Percentiles rank a stretch among this genome's conserved stretches.
Evolutionary conservation across 2,888 invertebrate genomes (phyloP).

Genomic region (Tachina grossa): DNA sequence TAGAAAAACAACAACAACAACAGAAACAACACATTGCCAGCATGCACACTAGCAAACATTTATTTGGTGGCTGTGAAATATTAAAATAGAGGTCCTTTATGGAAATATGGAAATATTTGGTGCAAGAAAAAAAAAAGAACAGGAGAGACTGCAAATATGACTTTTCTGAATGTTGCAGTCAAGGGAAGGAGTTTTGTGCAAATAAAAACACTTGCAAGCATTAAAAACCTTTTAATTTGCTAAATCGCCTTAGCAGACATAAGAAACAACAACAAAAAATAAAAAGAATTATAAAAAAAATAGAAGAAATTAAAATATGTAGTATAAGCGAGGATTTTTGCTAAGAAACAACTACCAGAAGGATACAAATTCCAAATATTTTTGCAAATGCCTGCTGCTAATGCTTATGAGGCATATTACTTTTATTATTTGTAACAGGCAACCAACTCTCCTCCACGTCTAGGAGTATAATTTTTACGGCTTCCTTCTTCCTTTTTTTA

Average conservation of each 20-base stretch:
- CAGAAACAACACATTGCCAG: slow-evolving; percentile 39
- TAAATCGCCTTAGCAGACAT: slow-evolving; percentile 82
- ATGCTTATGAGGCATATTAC: slow-evolving; percentile 57
- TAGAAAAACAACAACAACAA: slow-evolving; percentile 58
- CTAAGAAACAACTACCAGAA: slow-evolving; percentile 41
- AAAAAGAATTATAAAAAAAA: slow-evolving; percentile 9
- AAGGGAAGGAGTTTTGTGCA: neutral
- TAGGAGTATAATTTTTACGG: slow-evolving; percentile 39
- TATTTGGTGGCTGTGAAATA: slow-evolving; percentile 41
- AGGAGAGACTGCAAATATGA: slow-evolving; percentile 22
- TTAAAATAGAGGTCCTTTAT: slow-evolving; percentile 60
- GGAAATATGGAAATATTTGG: slow-evolving; percentile 40
- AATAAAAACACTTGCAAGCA: slow-evolving; percentile 76
- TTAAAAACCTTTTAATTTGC: slow-evolving; percentile 82
- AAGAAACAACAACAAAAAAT: slow-evolving; percentile 50
- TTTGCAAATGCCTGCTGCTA: slow-evolving; percentile 39
- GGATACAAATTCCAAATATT: slow-evolving; percentile 56
- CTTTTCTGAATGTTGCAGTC: neutral
- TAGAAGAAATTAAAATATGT: slow-evolving; percentile 53
- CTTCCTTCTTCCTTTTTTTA: neutral
- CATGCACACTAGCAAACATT: neutral
- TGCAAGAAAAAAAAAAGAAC: neutral
- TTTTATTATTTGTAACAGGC: slow-evolving; percentile 58
- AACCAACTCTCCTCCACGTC: slow-evolving; percentile 44
- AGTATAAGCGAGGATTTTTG: slow-evolving; percentile 15